A percentile compares a stretch with the other conserved stretches of the same genome.
Conservation (phyloP, 2,888 invertebrate genomes). For the Pachymerium ferrugineum region DNA sequence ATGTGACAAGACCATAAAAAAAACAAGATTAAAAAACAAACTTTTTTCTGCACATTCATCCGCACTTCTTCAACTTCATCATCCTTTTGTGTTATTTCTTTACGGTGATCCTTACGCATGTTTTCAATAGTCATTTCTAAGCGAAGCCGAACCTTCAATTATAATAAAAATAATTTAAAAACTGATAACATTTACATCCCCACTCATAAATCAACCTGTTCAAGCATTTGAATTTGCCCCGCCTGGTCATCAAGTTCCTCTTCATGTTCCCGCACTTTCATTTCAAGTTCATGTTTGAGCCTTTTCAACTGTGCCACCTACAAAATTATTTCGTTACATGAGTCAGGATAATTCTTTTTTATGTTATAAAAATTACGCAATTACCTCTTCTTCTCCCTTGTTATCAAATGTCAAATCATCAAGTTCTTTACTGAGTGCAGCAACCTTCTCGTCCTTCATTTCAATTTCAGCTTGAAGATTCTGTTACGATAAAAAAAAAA, state of each 20-base stretch:
- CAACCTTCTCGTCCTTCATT: conserved; percentile 77
- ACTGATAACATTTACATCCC: not conserved
- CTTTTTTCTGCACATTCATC: conserved; percentile 83
- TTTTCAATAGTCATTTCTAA: conserved; percentile 92
- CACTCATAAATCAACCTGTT: conserved; percentile 56
- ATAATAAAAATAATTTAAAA: conserved; percentile 24
- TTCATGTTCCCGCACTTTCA: conserved; percentile 68
- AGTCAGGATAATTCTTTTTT: no score
- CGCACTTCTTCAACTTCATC: conserved; percentile 90
- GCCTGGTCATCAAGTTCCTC: conserved; percentile 95
- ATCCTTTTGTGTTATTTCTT: conserved; percentile 83
- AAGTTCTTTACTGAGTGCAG: conserved; percentile 71
- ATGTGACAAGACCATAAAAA: not conserved
- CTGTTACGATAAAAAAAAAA: conserved; percentile 50
- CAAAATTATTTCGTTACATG: not conserved
- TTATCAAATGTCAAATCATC: conserved; percentile 75
- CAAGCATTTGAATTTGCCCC: conserved; percentile 79
- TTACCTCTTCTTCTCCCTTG: conserved; percentile 76
- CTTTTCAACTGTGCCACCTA: conserved; percentile 64
- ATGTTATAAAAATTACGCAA: not conserved
- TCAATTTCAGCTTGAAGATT: conserved; percentile 81
- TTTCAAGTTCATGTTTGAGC: conserved; percentile 78
- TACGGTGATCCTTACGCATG: conserved; percentile 79
- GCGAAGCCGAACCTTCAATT: conserved; percentile 66
- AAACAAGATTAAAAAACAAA: conserved; percentile 46